phyloP scores from a whole-genome alignment of 2,888 invertebrate species.

The Diaphora mendica region DNA sequence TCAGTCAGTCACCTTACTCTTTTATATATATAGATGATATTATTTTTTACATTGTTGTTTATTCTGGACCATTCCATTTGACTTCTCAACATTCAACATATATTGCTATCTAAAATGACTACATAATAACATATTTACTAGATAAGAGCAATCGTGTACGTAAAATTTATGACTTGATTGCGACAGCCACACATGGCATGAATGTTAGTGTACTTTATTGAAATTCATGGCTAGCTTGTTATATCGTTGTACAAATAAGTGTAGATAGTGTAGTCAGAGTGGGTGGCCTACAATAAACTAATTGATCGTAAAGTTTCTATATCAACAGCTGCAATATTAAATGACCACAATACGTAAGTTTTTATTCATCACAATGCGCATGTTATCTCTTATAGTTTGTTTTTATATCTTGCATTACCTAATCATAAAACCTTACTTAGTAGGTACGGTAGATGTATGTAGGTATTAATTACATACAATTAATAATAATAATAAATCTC shows the following conservation, averaged over 20 bases:
- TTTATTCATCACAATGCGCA: constrained; percentile 57
- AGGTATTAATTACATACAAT: constrained; percentile 48
- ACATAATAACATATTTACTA: constrained; percentile 40
- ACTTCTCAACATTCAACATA: constrained; percentile 35
- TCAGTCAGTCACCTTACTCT: no score
- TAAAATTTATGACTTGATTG: constrained; percentile 46
- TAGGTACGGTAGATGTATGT: constrained; percentile 54
- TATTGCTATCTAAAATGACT: constrained; percentile 44
- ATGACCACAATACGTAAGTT: constrained; percentile 61
- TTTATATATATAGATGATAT: no score
- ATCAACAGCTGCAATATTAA: constrained; percentile 53
- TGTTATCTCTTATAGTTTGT: constrained; percentile 46
- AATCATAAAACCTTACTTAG: constrained; percentile 50
- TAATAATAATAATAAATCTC: no score
- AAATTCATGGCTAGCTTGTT: constrained; percentile 58
- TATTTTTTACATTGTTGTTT: constrained; percentile 32
- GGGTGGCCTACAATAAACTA: constrained; percentile 49
- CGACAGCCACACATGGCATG: constrained; percentile 39
- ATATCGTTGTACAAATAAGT: constrained; percentile 53
- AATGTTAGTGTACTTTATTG: constrained; percentile 53
- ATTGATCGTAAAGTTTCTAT: constrained; percentile 51
- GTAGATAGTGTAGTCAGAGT: constrained; percentile 42
- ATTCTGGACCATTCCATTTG: constrained; percentile 27
- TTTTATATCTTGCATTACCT: constrained; percentile 42
- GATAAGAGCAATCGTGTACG: constrained; percentile 40